Conservation (phyloP, 1,140 invertebrate species). For the Ylistrum balloti region DNA sequence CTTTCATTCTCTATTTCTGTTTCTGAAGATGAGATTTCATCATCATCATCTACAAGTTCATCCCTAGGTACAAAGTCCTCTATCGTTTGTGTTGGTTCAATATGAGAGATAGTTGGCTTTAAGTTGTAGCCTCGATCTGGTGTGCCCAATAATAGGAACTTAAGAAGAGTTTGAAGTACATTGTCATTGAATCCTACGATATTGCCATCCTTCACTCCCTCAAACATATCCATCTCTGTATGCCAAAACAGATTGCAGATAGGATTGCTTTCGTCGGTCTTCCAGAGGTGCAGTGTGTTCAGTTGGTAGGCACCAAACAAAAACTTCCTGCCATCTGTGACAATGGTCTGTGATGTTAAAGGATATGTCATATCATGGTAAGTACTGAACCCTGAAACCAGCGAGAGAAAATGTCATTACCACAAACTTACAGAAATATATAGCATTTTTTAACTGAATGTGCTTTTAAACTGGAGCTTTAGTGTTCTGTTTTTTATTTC, state of each 20-base stretch:
- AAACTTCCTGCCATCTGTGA: slow-evolving; percentile 92
- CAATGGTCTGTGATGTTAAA: slow-evolving; percentile 90
- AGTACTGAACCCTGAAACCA: slow-evolving; percentile 91
- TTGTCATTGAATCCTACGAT: slow-evolving; percentile 90
- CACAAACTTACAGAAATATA: no score
- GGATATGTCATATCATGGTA: slow-evolving; percentile 95
- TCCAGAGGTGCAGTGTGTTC: slow-evolving; percentile 90
- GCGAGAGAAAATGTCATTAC: no score
- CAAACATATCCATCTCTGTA: slow-evolving; percentile 89
- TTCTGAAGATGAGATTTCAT: not conserved
- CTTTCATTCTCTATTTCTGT: no score
- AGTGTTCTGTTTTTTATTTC: no score
- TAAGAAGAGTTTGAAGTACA: slow-evolving; percentile 89
- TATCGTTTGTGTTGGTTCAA: slow-evolving; percentile 50
- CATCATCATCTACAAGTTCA: slow-evolving; percentile 56
- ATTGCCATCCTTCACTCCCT: slow-evolving; percentile 88
- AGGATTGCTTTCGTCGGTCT: slow-evolving; percentile 86
- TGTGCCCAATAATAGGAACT: slow-evolving; percentile 90
- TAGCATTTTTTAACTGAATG: no score
- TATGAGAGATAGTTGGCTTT: slow-evolving; percentile 87
- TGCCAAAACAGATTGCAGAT: slow-evolving; percentile 92
- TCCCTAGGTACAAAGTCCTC: slow-evolving; percentile 50
- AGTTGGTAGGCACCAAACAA: slow-evolving; percentile 94
- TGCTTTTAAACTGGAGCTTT: no score
- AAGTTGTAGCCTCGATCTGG: slow-evolving; percentile 86